Conservation (phyloP, 2,888 invertebrate species). For the Tachina lurida region DNA sequence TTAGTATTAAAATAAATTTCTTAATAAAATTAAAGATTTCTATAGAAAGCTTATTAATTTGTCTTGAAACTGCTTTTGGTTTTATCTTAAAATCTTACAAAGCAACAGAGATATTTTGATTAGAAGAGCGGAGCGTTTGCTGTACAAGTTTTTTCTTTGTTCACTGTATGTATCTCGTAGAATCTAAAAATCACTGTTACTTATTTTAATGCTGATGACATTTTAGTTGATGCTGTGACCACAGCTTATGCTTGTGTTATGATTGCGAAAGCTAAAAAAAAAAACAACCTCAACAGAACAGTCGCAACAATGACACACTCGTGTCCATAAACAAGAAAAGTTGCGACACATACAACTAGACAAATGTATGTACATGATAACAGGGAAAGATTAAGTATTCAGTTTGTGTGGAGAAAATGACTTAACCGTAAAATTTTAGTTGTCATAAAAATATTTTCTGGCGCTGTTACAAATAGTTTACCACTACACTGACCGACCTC, state of each 20-base stretch:
- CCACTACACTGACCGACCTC: background rate
- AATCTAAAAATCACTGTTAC: conserved; percentile 24
- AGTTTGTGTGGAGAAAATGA: conserved; percentile 40
- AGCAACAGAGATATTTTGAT: no score
- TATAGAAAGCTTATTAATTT: no score
- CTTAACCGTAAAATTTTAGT: conserved; percentile 58
- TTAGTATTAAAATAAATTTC: no score
- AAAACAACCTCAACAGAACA: conserved; percentile 7
- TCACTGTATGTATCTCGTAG: conserved; percentile 4
- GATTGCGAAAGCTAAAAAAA: background rate
- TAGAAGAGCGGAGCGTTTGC: no score
- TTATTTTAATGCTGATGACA: conserved; percentile 60
- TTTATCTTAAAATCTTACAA: no score
- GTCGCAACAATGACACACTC: conserved; percentile 8
- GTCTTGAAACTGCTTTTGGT: no score
- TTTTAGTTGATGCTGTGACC: conserved; percentile 63
- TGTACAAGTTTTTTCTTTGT: no score
- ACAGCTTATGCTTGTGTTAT: conserved; percentile 58
- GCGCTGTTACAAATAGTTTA: conserved; percentile 14
- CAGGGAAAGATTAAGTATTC: conserved; percentile 1
- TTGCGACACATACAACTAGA: conserved; percentile 51
- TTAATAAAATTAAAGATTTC: no score
- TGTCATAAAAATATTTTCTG: conserved; percentile 66
- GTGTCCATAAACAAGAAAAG: conserved; percentile 30
- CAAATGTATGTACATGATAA: conserved; percentile 19